phyloP scores from a whole-genome alignment of 2,888 invertebrate species.

The Drosophila pseudotakahashii region DNA sequence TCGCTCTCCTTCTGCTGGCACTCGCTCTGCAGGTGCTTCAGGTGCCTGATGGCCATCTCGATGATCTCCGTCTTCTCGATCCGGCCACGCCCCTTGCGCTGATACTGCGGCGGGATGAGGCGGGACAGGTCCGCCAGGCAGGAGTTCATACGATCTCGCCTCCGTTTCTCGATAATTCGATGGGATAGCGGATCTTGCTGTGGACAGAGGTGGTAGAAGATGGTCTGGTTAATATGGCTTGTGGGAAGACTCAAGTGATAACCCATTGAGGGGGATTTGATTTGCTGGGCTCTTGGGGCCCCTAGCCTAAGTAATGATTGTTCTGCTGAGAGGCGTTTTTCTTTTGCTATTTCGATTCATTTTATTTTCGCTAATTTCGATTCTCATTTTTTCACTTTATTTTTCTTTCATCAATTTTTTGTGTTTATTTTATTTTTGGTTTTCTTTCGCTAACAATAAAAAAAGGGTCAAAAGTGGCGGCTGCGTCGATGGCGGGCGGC shows the following conservation, averaged over 20 bases:
- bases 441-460: constrained; percentile 60
- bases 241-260: background rate
- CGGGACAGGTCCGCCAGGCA: constrained; percentile 96
- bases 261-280: background rate
- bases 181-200: constrained; percentile 99
- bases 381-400: constrained; percentile 30
- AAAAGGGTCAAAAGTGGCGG: constrained; percentile 74
- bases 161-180: constrained; percentile 97
- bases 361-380: constrained; percentile 33
- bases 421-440: constrained; percentile 10
- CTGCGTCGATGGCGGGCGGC: constrained; percentile 43
- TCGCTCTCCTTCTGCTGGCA: constrained; percentile 84
- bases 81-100: constrained; percentile 97
- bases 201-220: constrained; percentile 19
- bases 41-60: constrained; percentile 98
- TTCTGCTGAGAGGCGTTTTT: constrained; percentile 46
- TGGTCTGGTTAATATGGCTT: constrained; percentile 13
- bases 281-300: constrained; percentile 26
- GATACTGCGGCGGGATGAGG: constrained; percentile 95
- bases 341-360: constrained; percentile 26
- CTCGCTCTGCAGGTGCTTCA: constrained; percentile 93
- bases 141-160: constrained; percentile 98
- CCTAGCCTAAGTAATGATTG: constrained; percentile 53
- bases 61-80: constrained; percentile 99
- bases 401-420: constrained; percentile 32